Conservation (phyloP, 2,888 invertebrate genomes). For the Entomobrya multifasciata region DNA sequence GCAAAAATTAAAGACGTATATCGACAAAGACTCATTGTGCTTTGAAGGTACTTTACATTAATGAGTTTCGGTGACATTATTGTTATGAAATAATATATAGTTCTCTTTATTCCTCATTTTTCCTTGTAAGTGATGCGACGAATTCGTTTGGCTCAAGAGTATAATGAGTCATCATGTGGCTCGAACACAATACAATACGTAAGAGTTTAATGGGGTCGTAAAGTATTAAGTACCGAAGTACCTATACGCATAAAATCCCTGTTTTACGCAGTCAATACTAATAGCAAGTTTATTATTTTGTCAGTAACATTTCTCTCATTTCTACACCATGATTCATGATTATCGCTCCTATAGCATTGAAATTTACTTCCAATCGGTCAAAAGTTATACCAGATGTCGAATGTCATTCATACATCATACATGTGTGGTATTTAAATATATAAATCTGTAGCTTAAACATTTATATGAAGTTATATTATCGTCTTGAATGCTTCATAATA, state of each 20-base stretch:
- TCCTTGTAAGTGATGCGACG: constrained; percentile 17
- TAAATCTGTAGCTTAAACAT: too few relatives aligned
- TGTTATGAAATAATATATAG: constrained; percentile 23
- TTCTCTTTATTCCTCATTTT: not conserved
- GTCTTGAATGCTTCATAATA: not conserved
- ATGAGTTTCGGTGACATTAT: constrained; percentile 55
- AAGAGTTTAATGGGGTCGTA: constrained; percentile 30
- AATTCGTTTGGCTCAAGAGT: not conserved
- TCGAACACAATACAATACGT: not conserved
- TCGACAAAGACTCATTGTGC: constrained; percentile 49
- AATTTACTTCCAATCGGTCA: constrained; percentile 36
- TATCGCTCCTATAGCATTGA: constrained; percentile 29
- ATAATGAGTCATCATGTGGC: constrained; percentile 11
- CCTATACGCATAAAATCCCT: constrained; percentile 43
- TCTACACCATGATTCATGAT: constrained; percentile 4
- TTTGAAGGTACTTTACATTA: constrained; percentile 55
- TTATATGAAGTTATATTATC: too few relatives aligned
- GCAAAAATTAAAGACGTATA: constrained; percentile 33
- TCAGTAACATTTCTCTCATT: not conserved
- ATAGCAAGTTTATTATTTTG: constrained; percentile 2
- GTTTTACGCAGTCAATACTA: constrained; percentile 12
- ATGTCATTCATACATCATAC: constrained; percentile 24
- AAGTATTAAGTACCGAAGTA: constrained; percentile 33
- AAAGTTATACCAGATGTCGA: constrained; percentile 37
- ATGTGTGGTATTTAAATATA: too few relatives aligned